Base-by-base conservation (phyloP, 1,140 invertebrate species). In the Dufourea novaeangliae region DNA sequence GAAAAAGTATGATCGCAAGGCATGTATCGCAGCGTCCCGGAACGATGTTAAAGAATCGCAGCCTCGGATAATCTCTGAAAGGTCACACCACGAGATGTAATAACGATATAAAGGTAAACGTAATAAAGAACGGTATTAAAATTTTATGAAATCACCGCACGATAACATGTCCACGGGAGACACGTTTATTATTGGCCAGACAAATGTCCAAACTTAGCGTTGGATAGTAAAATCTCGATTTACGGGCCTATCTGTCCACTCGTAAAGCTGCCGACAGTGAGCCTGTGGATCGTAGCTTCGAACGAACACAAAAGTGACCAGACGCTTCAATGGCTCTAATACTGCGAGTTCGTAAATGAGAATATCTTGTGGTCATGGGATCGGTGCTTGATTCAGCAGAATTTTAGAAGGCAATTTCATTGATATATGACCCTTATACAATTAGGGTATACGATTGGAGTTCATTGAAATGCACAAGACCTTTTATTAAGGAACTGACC, bases 171-270 rank as follows among this genome's bases (percentile, higher is more conserved):
- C 1, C 32, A 25, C 8, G 12, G 17, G 1, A 1, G n/a, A 20
- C 1, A 11, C 52, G 29, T 44, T 56, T 32, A 34, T 52, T 61
- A 52, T 41, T n/a, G 25, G 20, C 25, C 8, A 20, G 25, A 32
- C 52, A 5, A 12, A 59, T n/a, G 17, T n/a, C 32, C 25, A 7
- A 39, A 68, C 5, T 20, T 20, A 14, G 14, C 10, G 25, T 39
- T n/a, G 8, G 37, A 68, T 72, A 27, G 37, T 41, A 52, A 32
- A 81, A 82, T 81, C 76, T 82, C 37, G 29, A 66, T 71, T 83
- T 68, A 77, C 25, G 46, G 62, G 11, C 20, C 12, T 32, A 25
- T 71, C 6, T 25, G 22, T 17, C 17, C 6, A n/a, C 8, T 64
- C 34, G 10, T 73, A 39, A 64, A 63, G 22, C 44, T 27, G 25